These are phyloP conservation scores for Gortyna flavago DNA, from an alignment of 2,888 invertebrate species.

Conservation along the genomic window DNA sequence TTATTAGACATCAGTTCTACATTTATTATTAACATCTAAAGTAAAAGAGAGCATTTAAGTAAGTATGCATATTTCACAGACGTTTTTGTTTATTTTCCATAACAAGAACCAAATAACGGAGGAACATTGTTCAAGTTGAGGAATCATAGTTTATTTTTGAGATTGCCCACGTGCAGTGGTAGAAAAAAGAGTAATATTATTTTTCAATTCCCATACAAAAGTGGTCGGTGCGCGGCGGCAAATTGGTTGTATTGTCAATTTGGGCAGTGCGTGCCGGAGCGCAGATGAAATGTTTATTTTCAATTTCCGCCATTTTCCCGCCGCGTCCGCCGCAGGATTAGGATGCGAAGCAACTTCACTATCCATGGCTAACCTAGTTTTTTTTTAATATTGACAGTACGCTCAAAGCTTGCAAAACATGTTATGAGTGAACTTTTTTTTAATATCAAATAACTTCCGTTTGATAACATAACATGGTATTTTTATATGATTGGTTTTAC, in stretches of 20 bases:
- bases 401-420: conserved; percentile 27
- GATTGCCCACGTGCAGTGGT: conserved; percentile 83
- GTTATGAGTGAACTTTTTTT: conserved; percentile 9
- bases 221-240: conserved; percentile 88
- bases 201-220: conserved; percentile 90
- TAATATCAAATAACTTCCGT: conserved; percentile 8
- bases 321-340: conserved; percentile 87
- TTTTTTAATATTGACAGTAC: conserved; percentile 61
- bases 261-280: conserved; percentile 89
- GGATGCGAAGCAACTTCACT: conserved; percentile 81
- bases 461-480: not conserved
- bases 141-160: conserved; percentile 87
- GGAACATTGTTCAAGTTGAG: conserved; percentile 67
- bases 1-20: conserved; percentile 4
- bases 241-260: conserved; percentile 91
- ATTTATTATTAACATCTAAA: not conserved
- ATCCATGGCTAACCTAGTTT: conserved; percentile 71
- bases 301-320: conserved; percentile 89
- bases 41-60: not conserved
- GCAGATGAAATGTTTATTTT: conserved; percentile 90
- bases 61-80: conserved; percentile 2
- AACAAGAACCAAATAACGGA: conserved; percentile 55
- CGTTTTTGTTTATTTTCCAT: conserved; percentile 49
- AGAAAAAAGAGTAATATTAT: conserved; percentile 89
- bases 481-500: conserved; percentile 2